Evolutionary conservation across 1,140 invertebrate species (phyloP), one percentile per base, ranked within the genome.

Genomic region (Eurosta solidaginis): DNA sequence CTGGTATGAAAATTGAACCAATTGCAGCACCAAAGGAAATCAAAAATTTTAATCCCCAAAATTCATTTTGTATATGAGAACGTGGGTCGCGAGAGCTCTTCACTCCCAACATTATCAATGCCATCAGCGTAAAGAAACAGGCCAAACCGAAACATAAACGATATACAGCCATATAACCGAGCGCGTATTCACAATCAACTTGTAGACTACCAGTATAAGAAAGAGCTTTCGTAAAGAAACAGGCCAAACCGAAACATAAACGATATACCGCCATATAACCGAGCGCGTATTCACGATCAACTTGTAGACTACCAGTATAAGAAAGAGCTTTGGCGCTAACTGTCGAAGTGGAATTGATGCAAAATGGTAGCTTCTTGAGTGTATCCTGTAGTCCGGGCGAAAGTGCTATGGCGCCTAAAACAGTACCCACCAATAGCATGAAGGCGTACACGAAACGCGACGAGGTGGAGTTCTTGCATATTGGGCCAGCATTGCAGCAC

Each of bases 31-130:
- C 97, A 89, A 98, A 96, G 45, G 99, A 91, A n/a, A 99, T 82
- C 17, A 99, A 84, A 87, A 97, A 97, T 87, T 99, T 99, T 79
- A 99, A 92, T 1, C 94, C 97, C 98, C 98, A 99, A 89, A 99
- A 99, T 82, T 98, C 98, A 92, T 99, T 99, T 90, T 99, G 98
- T 85, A 99, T 96, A 40, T 94, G 93, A 76, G 96, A 92, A 84
- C 98, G 89, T 44, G 94, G 93, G 92, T 99, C 98, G 81, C 94
- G 95, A 0, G 97, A 98, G 74, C 93, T 93, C 88, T 93, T 96
- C 0, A 99, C 98, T 10, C 95, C 94, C 85, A 99, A 92, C 95
- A 98, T 99, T 5, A 99, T 93, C 0, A 97, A 49, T 3, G 95
- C 94, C 93, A 99, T 97, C 0, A 99, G 85, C 14, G 94, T 89